Base-by-base conservation (phyloP, 2,797 vertebrate species). In the Cyprinella venusta region DNA sequence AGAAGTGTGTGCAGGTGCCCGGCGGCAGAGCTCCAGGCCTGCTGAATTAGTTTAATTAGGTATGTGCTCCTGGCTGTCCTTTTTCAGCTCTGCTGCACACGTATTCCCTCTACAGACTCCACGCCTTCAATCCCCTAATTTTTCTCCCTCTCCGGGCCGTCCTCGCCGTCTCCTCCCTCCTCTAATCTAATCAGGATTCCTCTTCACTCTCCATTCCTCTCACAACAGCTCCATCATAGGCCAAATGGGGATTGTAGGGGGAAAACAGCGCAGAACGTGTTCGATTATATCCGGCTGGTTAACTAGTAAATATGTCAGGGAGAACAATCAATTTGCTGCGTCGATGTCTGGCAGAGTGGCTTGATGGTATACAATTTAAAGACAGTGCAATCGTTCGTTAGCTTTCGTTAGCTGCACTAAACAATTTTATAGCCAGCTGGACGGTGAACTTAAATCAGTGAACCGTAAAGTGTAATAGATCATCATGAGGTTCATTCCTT, bases 31-130 rank as follows among this genome's bases (percentile, higher is more conserved):
- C 83, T 80, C 76, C 71, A 67, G 85, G 82, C 68, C 77, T 80
- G 80, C 78, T 83, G 86, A 87, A 87, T 86, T 69, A 80, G 79
- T 85, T 81, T 83, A 87, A 87, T 74, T 84, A 83, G 79, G 70
- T 84, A 75, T 83, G 76, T 84, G 83, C 84, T 87, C 84, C 75
- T 85, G 80, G 81, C 84, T 80, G 76, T 84, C 84, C 76, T 72
- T 85, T 85, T 87, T 84, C 81, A 78, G 84, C 81, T 82, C 81
- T 33, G 81, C 48, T 80, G 70, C 72, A 74, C 76, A 68, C 45
- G 19, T 26, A 71, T 84, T 74, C 67, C 63, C 79, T 61, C 38
- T 42, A 30, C 40, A 76, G 64, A 33, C 74, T 78, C 38, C 19
- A 77, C n/a, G 69, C 54, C 70, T 80, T 69, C 78, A 56, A 48